Percentiles rank a stretch among this genome's conserved stretches.
phyloP scores from a whole-genome alignment of 2,113 vertebrate species.

The Bos indicus region DNA sequence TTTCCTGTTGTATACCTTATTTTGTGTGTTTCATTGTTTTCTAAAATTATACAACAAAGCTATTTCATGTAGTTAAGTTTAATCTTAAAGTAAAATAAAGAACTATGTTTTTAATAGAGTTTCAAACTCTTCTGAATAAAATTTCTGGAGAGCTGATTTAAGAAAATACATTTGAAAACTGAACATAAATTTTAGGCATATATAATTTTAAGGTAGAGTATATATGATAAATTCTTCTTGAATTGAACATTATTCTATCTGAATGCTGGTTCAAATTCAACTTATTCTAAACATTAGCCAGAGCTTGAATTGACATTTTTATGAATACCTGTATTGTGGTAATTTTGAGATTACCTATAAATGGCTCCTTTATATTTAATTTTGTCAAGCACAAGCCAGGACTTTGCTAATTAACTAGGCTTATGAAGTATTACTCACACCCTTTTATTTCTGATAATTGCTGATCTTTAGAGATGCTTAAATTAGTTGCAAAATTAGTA shows the following conservation, averaged over 20 bases:
- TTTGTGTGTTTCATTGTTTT: not conserved
- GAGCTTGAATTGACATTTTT: constrained; percentile 28
- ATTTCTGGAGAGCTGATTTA: not conserved
- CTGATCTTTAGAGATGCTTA: constrained; percentile 59
- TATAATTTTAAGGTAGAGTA: not conserved
- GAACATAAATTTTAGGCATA: not conserved
- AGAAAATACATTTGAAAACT: not conserved
- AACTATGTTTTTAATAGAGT: not conserved
- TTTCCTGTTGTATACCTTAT: not conserved
- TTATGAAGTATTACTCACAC: constrained; percentile 49
- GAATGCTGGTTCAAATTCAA: not conserved
- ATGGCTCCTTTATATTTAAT: constrained; percentile 33
- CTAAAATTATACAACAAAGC: not conserved
- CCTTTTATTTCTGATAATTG: constrained; percentile 61
- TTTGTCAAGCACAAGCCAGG: constrained; percentile 48
- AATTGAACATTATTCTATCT: not conserved
- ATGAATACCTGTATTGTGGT: constrained; percentile 27
- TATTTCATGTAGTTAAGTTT: not conserved
- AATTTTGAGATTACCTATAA: constrained; percentile 58
- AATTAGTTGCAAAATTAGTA: constrained; percentile 52
- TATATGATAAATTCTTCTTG: not conserved
- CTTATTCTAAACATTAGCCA: constrained; percentile 35
- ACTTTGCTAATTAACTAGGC: constrained; percentile 45
- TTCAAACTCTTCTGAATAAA: constrained; percentile 1
- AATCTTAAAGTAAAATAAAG: not conserved